A percentile compares a stretch with the other conserved stretches of the same genome.
These are phyloP conservation scores for Amblyteles armatorius DNA, from an alignment of 2,888 invertebrate species.

Conservation along the genomic window DNA sequence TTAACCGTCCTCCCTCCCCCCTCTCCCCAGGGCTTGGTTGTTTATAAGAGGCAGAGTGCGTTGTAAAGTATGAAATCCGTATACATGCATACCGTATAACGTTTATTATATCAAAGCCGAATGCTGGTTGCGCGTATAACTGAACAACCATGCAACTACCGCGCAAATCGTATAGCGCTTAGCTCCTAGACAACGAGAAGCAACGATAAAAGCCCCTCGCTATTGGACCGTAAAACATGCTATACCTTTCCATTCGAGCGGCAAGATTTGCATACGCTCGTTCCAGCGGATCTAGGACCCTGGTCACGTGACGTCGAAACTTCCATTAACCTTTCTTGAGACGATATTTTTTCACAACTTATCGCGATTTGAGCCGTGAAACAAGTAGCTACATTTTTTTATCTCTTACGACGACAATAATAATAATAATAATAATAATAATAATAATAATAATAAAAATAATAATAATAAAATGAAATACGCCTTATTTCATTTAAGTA, in stretches of 20 bases:
- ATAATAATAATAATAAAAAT: too few species aligned
- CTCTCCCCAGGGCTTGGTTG: not conserved
- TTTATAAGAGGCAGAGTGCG: slow-evolving; percentile 47
- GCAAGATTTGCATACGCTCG: slow-evolving; percentile 40
- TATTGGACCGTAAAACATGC: slow-evolving; percentile 51
- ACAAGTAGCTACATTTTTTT: not conserved
- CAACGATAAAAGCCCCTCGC: slow-evolving; percentile 35
- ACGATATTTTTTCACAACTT: not conserved
- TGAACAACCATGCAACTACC: slow-evolving; percentile 21
- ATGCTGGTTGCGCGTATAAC: slow-evolving; percentile 12
- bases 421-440: too few species aligned
- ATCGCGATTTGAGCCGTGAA: not conserved
- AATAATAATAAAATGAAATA: too few species aligned
- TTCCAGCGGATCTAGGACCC: not conserved
- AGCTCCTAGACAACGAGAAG: slow-evolving; percentile 28
- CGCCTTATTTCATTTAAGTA: too few species aligned
- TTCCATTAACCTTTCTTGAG: not conserved
- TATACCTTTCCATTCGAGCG: slow-evolving; percentile 35
- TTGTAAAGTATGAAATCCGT: slow-evolving; percentile 34
- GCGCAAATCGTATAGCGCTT: slow-evolving; percentile 1
- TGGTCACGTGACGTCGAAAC: not conserved
- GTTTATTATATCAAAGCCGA: slow-evolving; percentile 13
- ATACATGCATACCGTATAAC: slow-evolving; percentile 32
- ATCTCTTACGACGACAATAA: too few species aligned
- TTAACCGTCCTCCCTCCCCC: not conserved